Evolutionary conservation across 2,888 invertebrate species (phyloP).

Genomic region (Lithodes maja): DNA sequence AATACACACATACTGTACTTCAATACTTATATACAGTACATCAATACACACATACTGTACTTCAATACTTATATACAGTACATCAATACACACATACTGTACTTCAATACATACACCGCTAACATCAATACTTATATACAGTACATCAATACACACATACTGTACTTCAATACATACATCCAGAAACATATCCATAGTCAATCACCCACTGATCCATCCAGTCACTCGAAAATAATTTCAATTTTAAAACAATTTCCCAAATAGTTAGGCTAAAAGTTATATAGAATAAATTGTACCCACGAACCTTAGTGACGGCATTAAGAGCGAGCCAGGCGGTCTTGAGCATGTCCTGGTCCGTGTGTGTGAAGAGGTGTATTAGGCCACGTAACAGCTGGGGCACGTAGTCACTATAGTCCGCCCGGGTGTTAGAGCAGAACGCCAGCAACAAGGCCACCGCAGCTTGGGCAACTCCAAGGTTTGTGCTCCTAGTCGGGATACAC

Average conservation of each 20-base stretch:
- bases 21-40: too few relatives aligned
- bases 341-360: constrained; percentile 86
- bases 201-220: too few relatives aligned
- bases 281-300: background rate
- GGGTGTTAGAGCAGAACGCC: constrained; percentile 91
- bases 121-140: too few relatives aligned
- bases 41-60: background rate
- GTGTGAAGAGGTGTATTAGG: constrained; percentile 88
- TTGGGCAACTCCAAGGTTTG: constrained; percentile 78
- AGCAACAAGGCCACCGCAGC: constrained; percentile 91
- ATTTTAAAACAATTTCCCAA: background rate
- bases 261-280: background rate
- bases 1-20: background rate
- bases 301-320: constrained; percentile 87
- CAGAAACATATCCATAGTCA: too few relatives aligned
- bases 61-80: too few relatives aligned
- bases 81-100: background rate
- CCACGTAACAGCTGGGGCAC: constrained; percentile 92
- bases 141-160: background rate
- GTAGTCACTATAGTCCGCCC: constrained; percentile 90
- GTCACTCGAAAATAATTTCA: background rate
- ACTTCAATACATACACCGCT: too few relatives aligned
- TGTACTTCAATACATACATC: too few relatives aligned
- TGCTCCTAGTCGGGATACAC: constrained; percentile 27
- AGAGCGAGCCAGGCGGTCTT: constrained; percentile 92